Evolutionary conservation across 2,888 invertebrate species (phyloP), one percentile per base, ranked within the genome.

Genomic region (Eueremaeus valkanovi): DNA sequence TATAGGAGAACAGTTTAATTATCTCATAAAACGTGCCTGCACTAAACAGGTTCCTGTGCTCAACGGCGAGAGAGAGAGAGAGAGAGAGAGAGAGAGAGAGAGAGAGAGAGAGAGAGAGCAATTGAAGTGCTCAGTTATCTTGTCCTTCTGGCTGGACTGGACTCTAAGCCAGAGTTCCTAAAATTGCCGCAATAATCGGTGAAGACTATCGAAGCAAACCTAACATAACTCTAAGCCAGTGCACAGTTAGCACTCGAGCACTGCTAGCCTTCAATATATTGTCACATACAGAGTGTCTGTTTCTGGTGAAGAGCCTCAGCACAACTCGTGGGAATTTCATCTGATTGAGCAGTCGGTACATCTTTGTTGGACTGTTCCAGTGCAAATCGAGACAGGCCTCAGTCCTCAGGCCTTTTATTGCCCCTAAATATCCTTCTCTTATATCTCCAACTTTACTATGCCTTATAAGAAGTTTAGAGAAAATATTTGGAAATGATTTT

Each of bases 331-430:
- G 70, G 70, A 70, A 70, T 70, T 40, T 70, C 36, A 40, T 42
- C 70, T n/a, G n/a, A 42, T 18, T 45, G 70, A 70, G 70, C 70
- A n/a, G n/a, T n/a, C n/a, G 70, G 70, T 70, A 70, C 45, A 70
- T 70, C 70, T 70, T 70, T 70, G 70, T 70, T 70, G 42, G 70
- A 70, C 70, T 18, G 36, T 70, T 70, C 45, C n/a, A n/a, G n/a
- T n/a, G 40, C 29, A 70, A 70, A 70, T 42, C 45, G 70, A 70
- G n/a, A 21, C n/a, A n/a, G n/a, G n/a, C 36, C 27, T n/a, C n/a
- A n/a, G n/a, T n/a, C 70, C 45, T 70, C 70, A 70, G 70, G 70
- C 70, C 45, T 42, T 70, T 70, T 70, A 70, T 70, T 24, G 42
- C 70, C 45, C 40, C 45, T 70, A 70, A 70, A 70, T 70, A 70